Percentiles rank a stretch among this genome's conserved stretches.
phyloP scores from a whole-genome alignment of 2,113 vertebrate species.

The Noctilio leporinus region DNA sequence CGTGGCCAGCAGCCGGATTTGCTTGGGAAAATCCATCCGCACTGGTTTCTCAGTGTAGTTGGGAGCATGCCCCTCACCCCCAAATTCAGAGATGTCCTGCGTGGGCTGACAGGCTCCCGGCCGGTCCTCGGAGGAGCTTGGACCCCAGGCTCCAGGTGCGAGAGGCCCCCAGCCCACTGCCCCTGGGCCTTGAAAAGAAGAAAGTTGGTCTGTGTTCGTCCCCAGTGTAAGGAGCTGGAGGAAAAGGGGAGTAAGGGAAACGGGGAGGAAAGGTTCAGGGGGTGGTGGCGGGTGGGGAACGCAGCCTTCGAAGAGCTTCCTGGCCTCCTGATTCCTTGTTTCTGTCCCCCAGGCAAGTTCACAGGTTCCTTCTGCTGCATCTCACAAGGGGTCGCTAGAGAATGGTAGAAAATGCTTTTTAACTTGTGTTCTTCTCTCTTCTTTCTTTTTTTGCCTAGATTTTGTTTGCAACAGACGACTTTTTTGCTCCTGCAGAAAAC shows the following conservation, averaged over 20 bases:
- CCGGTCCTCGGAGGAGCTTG: fast-evolving
- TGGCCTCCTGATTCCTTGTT: fast-evolving
- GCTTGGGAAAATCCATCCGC: not conserved
- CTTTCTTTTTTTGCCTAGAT: slow-evolving; percentile 49
- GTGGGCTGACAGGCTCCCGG: fast-evolving
- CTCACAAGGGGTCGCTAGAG: not conserved
- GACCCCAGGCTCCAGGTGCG: not conserved
- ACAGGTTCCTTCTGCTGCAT: not conserved
- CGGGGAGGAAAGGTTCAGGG: not conserved
- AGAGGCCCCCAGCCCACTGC: not conserved
- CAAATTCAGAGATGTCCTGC: not conserved
- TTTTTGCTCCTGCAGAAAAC: slow-evolving; percentile 71
- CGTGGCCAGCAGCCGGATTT: not conserved
- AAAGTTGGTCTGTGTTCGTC: not conserved
- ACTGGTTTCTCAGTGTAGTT: not conserved
- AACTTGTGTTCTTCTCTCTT: not conserved
- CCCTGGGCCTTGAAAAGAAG: not conserved
- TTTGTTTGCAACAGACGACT: slow-evolving; percentile 67
- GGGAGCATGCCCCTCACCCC: fast-evolving
- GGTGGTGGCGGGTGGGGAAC: not conserved
- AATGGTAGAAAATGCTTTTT: not conserved
- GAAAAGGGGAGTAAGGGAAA: not conserved
- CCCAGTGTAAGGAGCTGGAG: not conserved
- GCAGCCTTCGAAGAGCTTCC: not conserved
- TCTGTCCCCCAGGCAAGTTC: fast-evolving